A percentile compares a stretch with the other conserved stretches of the same genome.
phyloP scores from a whole-genome alignment of 2,113 vertebrate genomes.

The Bagarius yarrelli region DNA sequence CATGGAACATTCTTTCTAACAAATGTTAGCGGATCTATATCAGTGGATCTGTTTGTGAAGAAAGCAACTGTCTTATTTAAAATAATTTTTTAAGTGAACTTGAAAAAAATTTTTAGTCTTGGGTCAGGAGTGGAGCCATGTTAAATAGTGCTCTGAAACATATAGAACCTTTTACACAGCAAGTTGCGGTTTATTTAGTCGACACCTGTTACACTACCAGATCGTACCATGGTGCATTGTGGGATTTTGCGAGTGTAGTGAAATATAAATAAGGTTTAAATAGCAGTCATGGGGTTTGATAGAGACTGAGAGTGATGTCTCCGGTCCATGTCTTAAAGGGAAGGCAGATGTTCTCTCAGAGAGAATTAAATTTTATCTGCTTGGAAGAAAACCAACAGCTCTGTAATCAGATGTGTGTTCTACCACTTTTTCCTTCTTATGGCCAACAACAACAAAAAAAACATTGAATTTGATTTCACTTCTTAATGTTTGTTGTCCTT shows the following conservation, averaged over 20 bases:
- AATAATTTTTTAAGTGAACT: too few species aligned
- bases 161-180: too few species aligned
- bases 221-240: neutral
- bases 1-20: too few species aligned
- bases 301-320: neutral
- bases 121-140: too few species aligned
- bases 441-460: slow-evolving; percentile 5
- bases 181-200: neutral
- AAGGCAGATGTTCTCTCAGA: slow-evolving; percentile 47
- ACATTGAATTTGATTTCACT: slow-evolving; percentile 8
- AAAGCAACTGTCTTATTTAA: too few species aligned
- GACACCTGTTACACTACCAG: neutral
- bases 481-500: slow-evolving; percentile 1
- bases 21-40: too few species aligned
- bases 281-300: neutral
- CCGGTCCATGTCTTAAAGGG: slow-evolving; percentile 10
- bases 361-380: slow-evolving; percentile 48
- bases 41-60: too few species aligned
- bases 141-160: too few species aligned
- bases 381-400: slow-evolving; percentile 50
- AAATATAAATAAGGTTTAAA: neutral
- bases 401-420: slow-evolving; percentile 51
- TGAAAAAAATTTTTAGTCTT: too few species aligned
- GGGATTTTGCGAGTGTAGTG: neutral
- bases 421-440: slow-evolving; percentile 26